A percentile compares a stretch with the other conserved stretches of the same genome.
Evolutionary conservation across 1,140 invertebrate species (phyloP).

Genomic region (Cherax quadricarinatus): DNA sequence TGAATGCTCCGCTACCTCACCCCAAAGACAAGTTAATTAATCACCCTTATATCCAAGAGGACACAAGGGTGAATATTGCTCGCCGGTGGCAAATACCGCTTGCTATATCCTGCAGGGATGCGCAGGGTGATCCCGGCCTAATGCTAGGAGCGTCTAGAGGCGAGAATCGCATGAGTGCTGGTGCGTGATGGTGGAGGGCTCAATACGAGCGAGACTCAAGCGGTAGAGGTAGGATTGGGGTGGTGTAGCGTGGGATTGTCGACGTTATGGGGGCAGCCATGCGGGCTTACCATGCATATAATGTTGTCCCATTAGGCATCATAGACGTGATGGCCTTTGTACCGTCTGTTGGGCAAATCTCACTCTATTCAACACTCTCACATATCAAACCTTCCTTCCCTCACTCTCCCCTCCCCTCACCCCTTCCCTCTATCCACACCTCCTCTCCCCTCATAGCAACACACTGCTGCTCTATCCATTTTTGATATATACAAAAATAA

Average conservation of each 20-base stretch:
- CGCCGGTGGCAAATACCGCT: background rate
- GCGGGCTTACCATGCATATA: background rate
- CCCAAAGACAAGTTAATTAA: background rate
- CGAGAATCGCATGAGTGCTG: too few species aligned
- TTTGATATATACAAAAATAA: too few species aligned
- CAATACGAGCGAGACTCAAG: background rate
- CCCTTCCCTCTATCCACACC: too few species aligned
- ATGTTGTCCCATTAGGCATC: background rate
- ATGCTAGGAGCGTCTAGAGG: too few species aligned
- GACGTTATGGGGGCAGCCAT: background rate
- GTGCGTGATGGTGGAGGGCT: too few species aligned
- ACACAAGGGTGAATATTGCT: background rate
- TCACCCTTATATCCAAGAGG: background rate
- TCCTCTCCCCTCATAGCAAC: too few species aligned
- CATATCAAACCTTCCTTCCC: background rate
- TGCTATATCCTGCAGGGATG: too few species aligned
- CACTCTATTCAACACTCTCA: slow-evolving; percentile 5
- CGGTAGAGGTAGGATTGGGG: background rate
- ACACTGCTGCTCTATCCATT: too few species aligned
- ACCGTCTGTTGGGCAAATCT: background rate
- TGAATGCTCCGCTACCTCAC: background rate
- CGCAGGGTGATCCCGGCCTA: too few species aligned
- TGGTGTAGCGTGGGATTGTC: background rate
- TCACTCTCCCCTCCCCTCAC: background rate
- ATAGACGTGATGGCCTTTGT: background rate